Percentiles rank a stretch among this genome's conserved stretches.
Evolutionary conservation across 2,797 vertebrate species (phyloP).

Genomic region (Ispidina picta): DNA sequence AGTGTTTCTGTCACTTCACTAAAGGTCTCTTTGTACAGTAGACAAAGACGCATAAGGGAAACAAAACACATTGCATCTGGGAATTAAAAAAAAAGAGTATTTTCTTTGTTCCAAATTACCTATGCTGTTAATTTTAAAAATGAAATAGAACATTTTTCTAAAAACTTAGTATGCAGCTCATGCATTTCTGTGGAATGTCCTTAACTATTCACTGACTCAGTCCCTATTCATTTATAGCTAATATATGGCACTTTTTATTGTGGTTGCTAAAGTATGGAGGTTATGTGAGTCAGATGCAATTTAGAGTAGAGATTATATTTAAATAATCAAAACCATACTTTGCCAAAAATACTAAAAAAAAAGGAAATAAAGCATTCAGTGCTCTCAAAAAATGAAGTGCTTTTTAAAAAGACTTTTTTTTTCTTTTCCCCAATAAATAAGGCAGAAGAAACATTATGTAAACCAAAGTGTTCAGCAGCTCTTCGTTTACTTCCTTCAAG

Average conservation of each 20-base stretch:
- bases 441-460: constrained; percentile 61
- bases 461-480: constrained; percentile 64
- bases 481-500: constrained; percentile 65
- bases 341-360: constrained; percentile 57
- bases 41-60: constrained; percentile 26
- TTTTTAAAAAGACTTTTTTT: constrained; percentile 62
- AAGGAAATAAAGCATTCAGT: constrained; percentile 12
- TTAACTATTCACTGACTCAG: constrained; percentile 73
- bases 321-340: constrained; percentile 73
- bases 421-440: constrained; percentile 31
- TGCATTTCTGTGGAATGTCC: constrained; percentile 52
- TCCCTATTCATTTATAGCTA: constrained; percentile 71
- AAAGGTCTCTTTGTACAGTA: constrained; percentile 15
- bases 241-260: constrained; percentile 76
- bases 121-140: constrained; percentile 53
- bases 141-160: constrained; percentile 33
- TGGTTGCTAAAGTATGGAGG: constrained; percentile 71
- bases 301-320: constrained; percentile 76
- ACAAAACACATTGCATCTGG: constrained; percentile 43
- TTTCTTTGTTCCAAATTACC: constrained; percentile 44
- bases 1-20: constrained; percentile 10
- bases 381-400: constrained; percentile 70
- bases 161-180: constrained; percentile 43
- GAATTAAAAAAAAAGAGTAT: constrained; percentile 1
- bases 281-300: constrained; percentile 69